Evolutionary conservation across 2,888 invertebrate species (phyloP).

Genomic region (Apeira syringaria): DNA sequence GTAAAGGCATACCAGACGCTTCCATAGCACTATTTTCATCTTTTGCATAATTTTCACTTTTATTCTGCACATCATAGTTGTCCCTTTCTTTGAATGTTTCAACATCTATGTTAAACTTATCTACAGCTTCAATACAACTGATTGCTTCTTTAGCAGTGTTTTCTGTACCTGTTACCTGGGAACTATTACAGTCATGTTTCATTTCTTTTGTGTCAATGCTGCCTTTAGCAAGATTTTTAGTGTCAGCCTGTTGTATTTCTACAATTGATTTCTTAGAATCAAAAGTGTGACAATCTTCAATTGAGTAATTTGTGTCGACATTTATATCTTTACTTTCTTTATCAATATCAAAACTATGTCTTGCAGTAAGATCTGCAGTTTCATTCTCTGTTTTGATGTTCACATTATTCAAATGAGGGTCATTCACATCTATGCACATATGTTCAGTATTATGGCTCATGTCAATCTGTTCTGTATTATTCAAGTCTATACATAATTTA

Average conservation of each 20-base stretch:
- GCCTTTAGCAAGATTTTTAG: not conserved
- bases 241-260: too few species aligned
- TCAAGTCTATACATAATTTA: not conserved
- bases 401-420: not conserved
- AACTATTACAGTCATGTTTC: constrained; percentile 2
- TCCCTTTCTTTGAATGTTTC: not conserved
- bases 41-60: constrained; percentile 23
- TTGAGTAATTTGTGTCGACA: too few species aligned
- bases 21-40: constrained; percentile 30
- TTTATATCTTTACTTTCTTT: too few species aligned
- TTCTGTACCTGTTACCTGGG: not conserved
- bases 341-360: too few species aligned
- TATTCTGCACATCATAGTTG: constrained; percentile 33
- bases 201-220: not conserved
- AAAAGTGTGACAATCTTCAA: too few species aligned
- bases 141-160: not conserved
- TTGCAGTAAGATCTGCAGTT: too few species aligned
- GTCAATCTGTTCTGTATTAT: not conserved
- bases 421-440: constrained; percentile 16
- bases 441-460: constrained; percentile 4
- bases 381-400: too few species aligned
- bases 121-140: not conserved
- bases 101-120: not conserved
- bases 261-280: too few species aligned
- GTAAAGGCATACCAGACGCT: constrained; percentile 38